Base-by-base conservation (phyloP, 2,797 vertebrate species). In the Pseudotriccus pelzelni region DNA sequence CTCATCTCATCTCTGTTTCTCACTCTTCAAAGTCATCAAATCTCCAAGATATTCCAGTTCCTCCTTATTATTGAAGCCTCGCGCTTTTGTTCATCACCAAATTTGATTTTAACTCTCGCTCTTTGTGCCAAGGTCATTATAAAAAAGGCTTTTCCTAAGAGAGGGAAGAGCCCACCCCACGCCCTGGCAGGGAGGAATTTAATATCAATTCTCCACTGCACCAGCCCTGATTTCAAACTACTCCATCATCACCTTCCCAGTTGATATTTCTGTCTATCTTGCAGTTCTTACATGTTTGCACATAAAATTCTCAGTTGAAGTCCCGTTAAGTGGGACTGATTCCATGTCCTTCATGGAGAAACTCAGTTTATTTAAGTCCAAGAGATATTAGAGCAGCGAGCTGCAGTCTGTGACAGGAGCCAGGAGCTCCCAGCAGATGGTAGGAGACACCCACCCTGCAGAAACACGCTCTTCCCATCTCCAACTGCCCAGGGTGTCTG, bases 61-160 rank as follows among this genome's bases (percentile, higher is more conserved):
- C n/a, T 41, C 85, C 6, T 0, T 14, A 34, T 67, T 79, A 74
- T 5, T 47, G 52, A 87, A 79, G 72, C 75, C 68, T 89, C 55
- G 34, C 50, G n/a, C 77, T 93, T 93, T 9, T 44, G 52, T 62
- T 92, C 94, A 78, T 75, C 76, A 67, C 41, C 76, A 79, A 58
- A 77, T 80, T 77, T 79, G 85, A 94, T 96, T 89, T 91, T 67
- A 80, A 66, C 1, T 1, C 70, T 76, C 0, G 0, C 39, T 89
- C 83, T 93, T 76, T 73, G 68, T 67, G 72, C 84, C 84, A 94
- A 89, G 72, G 84, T 89, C 64, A n/a, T 89, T 34, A 82, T 3
- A 70, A 78, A 84, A 84, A 82, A 76, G 47, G 17, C 22, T 90
- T 63, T 78, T 66, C 66, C 66, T 41, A 22, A 34, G 39, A 27